Evolutionary conservation across 2,888 invertebrate genomes (phyloP), one percentile per base, ranked within the genome.

Genomic region (Folsomia manolachei): DNA sequence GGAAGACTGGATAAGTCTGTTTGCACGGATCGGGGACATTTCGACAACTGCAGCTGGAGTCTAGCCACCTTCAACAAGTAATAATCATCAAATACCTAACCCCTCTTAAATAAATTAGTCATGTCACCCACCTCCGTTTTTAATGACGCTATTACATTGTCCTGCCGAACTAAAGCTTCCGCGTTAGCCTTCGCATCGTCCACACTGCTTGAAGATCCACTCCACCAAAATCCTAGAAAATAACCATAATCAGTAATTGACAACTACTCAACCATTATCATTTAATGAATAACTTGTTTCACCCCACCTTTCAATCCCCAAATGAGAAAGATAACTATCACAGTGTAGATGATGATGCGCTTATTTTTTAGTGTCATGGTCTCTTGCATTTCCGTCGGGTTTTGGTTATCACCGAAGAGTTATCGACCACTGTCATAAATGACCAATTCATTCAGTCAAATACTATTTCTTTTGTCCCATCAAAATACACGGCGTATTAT

Each of bases 1-100:
- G 94, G 92, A 75, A 87, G 81, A 78, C 86, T 84, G 0, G 71
- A 71, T 26, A 60, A 52, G 11, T 69, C 27, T 84, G 82, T 75
- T 83, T 19, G 27, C 23, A 56, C n/a, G 39, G 56, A 24, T 56
- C 70, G 53, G 23, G 67, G 61, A 61, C 72, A 70, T 19, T 64
- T 63, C 39, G 70, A 23, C 9, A 71, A 61, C 53, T 72, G 51
- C 19, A 53, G 63, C 26, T 60, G 69, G 7, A 74, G 52, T 21
- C 62, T n/a, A 1, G 64, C 69, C 14, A 72, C 39, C 76, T 76
- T 25, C 2, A 27, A 66, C 19, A 63, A 27, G 51, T 26, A 25
- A 72, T 61, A 60, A 39, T 1, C 52, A 9, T 18, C 24, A 24
- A 64, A 64, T 11, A 27, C 18, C 18, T 64, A 7, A 14, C 9